Percentiles rank a stretch among this genome's conserved stretches.
Evolutionary conservation across 1,140 invertebrate genomes (phyloP).

Genomic region (Lasioglossum albipes): DNA sequence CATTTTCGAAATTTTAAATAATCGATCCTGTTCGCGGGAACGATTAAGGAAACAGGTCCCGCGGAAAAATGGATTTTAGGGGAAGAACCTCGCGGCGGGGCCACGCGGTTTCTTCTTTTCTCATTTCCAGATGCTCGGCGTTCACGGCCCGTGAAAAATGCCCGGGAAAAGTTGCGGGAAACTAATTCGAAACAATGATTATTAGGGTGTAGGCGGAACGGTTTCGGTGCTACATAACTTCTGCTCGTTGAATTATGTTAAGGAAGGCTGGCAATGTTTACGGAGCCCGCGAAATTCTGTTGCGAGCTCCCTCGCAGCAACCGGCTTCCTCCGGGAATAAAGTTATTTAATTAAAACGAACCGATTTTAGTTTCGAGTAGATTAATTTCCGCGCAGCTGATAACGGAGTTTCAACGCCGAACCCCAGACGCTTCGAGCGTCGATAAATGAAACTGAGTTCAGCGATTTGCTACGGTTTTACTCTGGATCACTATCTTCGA

Average conservation of each 20-base stretch:
- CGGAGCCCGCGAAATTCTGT: slow-evolving; percentile 14
- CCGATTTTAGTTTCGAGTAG: neutral
- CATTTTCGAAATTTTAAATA: too few species aligned
- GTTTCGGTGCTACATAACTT: slow-evolving; percentile 14
- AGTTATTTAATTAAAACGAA: slow-evolving; percentile 29
- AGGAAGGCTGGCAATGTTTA: neutral
- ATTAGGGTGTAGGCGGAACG: slow-evolving; percentile 1
- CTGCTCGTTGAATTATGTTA: slow-evolving; percentile 46
- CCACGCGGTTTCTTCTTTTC: neutral
- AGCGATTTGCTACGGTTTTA: too few species aligned
- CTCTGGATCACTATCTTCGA: too few species aligned
- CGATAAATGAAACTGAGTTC: too few species aligned
- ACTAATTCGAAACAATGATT: neutral
- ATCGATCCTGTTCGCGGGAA: too few species aligned
- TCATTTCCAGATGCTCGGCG: neutral
- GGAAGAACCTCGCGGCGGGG: too few species aligned
- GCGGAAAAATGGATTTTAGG: neutral
- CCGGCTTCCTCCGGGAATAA: neutral
- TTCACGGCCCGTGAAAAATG: neutral
- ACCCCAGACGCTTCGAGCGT: too few species aligned
- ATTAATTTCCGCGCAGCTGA: neutral
- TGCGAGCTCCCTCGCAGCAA: neutral
- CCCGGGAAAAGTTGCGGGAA: too few species aligned
- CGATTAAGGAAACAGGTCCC: neutral
- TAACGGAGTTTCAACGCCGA: too few species aligned